phyloP scores from a whole-genome alignment of 2,797 vertebrate genomes.

The Nothura maculosa region DNA sequence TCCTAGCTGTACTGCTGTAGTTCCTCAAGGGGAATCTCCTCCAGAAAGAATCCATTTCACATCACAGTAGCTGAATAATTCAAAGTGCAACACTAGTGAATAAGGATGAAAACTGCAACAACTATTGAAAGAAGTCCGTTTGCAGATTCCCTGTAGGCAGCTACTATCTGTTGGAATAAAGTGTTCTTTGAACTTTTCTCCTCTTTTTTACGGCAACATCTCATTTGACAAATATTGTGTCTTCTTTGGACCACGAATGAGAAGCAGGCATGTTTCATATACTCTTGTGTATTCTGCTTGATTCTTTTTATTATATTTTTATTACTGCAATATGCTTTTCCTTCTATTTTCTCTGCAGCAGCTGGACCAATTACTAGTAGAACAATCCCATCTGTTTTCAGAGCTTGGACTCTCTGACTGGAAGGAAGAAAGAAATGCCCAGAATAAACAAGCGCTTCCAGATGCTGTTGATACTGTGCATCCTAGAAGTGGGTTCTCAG shows the following conservation, averaged over 20 bases:
- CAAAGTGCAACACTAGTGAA: neutral
- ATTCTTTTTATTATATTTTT: constrained; percentile 63
- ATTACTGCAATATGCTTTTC: constrained; percentile 42
- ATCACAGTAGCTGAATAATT: neutral
- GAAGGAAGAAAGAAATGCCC: constrained; percentile 39
- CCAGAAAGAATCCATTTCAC: neutral
- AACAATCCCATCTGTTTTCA: constrained; percentile 59
- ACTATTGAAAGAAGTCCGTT: neutral
- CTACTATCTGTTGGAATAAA: neutral
- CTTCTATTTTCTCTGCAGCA: constrained; percentile 68
- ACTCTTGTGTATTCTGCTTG: constrained; percentile 32
- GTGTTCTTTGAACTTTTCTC: neutral
- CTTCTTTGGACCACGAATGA: constrained; percentile 11
- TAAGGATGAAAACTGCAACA: neutral
- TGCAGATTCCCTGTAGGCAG: neutral
- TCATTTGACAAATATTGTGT: neutral
- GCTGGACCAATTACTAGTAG: constrained; percentile 70
- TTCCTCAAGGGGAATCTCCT: neutral
- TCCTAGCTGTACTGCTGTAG: neutral
- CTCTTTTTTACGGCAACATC: neutral
- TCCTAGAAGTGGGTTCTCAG: neutral
- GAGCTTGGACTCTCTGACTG: constrained; percentile 48
- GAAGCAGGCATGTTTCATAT: constrained; percentile 30
- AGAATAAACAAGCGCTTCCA: neutral
- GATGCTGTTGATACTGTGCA: neutral